phyloP scores from a whole-genome alignment of 1,140 invertebrate genomes.

The Papilio polyxenes region DNA sequence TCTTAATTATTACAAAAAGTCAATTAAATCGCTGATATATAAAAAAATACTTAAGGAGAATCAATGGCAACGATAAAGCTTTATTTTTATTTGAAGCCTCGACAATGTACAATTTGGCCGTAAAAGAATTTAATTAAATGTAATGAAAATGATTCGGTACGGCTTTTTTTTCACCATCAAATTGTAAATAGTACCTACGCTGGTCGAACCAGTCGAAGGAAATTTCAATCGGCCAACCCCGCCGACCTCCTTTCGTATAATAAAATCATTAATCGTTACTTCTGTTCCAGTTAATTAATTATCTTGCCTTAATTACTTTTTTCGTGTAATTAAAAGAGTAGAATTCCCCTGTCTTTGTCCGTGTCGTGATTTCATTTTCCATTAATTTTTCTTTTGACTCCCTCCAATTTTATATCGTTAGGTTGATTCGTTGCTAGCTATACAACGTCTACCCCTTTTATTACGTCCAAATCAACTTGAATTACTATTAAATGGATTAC shows the following conservation, averaged over 20 bases:
- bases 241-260: conserved; percentile 76
- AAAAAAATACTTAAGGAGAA: conserved; percentile 21
- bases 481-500: conserved; percentile 78
- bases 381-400: conserved; percentile 79
- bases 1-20: conserved; percentile 27
- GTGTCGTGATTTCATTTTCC: conserved; percentile 79
- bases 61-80: conserved; percentile 34
- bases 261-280: conserved; percentile 81
- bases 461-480: conserved; percentile 77
- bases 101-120: conserved; percentile 35
- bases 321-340: conserved; percentile 81
- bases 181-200: conserved; percentile 23
- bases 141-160: conserved; percentile 63
- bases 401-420: conserved; percentile 76
- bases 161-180: conserved; percentile 51
- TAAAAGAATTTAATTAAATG: conserved; percentile 61
- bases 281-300: conserved; percentile 81
- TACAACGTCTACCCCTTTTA: conserved; percentile 76
- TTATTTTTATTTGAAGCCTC: conserved; percentile 38
- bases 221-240: conserved; percentile 70
- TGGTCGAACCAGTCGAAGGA: conserved; percentile 55
- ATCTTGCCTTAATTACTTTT: conserved; percentile 81
- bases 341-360: conserved; percentile 79
- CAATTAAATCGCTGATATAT: conserved; percentile 25
- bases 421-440: conserved; percentile 61